phyloP scores from a whole-genome alignment of 2,113 vertebrate genomes.

The Phrynosoma blainvillii region DNA sequence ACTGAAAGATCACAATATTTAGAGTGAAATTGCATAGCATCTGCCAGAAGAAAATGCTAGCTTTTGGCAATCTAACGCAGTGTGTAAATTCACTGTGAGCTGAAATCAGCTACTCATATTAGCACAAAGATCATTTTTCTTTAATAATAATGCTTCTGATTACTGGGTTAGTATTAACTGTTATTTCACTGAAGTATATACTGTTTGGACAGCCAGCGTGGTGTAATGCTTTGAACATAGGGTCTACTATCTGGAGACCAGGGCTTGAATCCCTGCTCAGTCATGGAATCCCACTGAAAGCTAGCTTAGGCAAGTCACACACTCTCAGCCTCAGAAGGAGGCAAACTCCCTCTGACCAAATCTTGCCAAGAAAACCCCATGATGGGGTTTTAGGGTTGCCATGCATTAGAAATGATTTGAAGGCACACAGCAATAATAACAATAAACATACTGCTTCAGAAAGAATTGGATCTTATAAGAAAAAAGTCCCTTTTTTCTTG shows the following conservation, averaged over 20 bases:
- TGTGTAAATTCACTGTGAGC: accelerated
- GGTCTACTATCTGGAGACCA: too few relatives aligned
- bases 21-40: not conserved
- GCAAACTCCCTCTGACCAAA: too few relatives aligned
- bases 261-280: too few relatives aligned
- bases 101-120: accelerated
- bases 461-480: not conserved
- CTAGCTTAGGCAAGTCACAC: too few relatives aligned
- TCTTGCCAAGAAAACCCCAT: too few relatives aligned
- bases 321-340: too few relatives aligned
- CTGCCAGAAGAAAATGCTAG: not conserved
- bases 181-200: not conserved
- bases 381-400: too few relatives aligned
- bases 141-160: not conserved
- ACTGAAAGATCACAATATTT: not conserved
- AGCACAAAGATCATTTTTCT: accelerated
- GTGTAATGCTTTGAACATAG: too few relatives aligned
- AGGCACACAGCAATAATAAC: too few relatives aligned
- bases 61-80: accelerated
- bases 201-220: not conserved
- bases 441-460: not conserved
- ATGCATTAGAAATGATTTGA: too few relatives aligned
- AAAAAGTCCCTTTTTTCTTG: not conserved
- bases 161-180: not conserved
- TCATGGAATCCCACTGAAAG: too few relatives aligned